Evolutionary conservation across 2,113 vertebrate species (phyloP).

Genomic region (Corythornis vintsioides): DNA sequence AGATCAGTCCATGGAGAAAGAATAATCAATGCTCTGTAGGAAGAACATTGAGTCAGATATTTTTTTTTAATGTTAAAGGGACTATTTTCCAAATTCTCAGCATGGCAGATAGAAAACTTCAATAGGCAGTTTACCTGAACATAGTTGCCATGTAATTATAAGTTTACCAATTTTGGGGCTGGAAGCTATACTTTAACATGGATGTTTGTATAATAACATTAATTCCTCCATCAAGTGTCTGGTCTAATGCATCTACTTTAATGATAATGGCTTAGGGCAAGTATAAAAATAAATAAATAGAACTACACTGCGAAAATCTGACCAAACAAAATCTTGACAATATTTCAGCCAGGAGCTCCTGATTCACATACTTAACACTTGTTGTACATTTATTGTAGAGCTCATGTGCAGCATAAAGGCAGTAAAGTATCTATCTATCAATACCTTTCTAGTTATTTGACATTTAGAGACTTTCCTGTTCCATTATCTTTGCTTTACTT

Average conservation of each 20-base stretch:
- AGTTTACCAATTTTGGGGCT: neutral
- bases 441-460: conserved; percentile 47
- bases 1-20: neutral
- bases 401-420: conserved; percentile 12
- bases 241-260: neutral
- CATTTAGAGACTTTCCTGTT: conserved; percentile 62
- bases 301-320: conserved; percentile 10
- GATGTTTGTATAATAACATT: neutral
- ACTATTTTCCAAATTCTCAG: neutral
- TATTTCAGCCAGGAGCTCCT: neutral
- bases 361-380: neutral
- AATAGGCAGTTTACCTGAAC: neutral
- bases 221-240: neutral
- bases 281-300: conserved; percentile 17
- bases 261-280: neutral
- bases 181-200: neutral
- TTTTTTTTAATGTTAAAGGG: neutral
- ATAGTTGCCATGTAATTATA: neutral
- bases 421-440: conserved; percentile 34
- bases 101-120: neutral
- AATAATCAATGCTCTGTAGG: neutral
- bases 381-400: neutral
- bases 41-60: neutral
- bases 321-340: conserved; percentile 19
- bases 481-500: conserved; percentile 61